Base-by-base conservation (phyloP, 2,113 vertebrate species). In the Microcebus lehilahytsara region DNA sequence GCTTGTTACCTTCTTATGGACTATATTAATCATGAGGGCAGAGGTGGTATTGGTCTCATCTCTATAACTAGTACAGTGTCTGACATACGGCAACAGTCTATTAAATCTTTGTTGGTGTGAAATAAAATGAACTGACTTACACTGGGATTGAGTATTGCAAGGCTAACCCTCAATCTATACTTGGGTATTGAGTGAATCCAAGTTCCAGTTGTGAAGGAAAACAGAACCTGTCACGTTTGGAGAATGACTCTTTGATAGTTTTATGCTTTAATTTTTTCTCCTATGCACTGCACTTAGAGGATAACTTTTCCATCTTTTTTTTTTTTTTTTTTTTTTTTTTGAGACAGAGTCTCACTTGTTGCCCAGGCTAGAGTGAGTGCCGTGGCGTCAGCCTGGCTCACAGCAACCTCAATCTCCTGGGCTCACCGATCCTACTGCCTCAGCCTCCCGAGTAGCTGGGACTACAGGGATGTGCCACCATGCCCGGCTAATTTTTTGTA, bases 51-150 rank as follows among this genome's bases (percentile, higher is more conserved):
- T 90, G 19, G 14, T 79, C 58, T 95, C 79, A 53, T 72, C 25
- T 67, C 40, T 87, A 92, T 79, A 89, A 88, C 72, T 85, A 93
- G 30, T 40, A 79, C 8, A 90, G 25, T 90, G 2, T 27, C 53
- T 89, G 58, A 19, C 46, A 87, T 64, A 37, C n/a, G 71, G 30
- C 14, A 93, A 83, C 27, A 93, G 75, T 89, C 92, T n/a, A 92
- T 93, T 94, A 89, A 83, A 64, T 88, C 12, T 67, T 89, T 86
- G 20, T 13, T 83, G 19, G 74, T 78, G 30, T 88, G 23, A 91
- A 89, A 91, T 93, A 91, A 96, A 95, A 78, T 56, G 40, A 95
- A 85, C 23, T 77, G 32, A 62, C 17, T 72, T 42, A 87, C 22
- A 86, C 16, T 60, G n/a, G 12, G 22, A 92, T n/a, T 93, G 25